Base-by-base conservation (phyloP, 2,888 invertebrate genomes). In the Tillus elongatus region DNA sequence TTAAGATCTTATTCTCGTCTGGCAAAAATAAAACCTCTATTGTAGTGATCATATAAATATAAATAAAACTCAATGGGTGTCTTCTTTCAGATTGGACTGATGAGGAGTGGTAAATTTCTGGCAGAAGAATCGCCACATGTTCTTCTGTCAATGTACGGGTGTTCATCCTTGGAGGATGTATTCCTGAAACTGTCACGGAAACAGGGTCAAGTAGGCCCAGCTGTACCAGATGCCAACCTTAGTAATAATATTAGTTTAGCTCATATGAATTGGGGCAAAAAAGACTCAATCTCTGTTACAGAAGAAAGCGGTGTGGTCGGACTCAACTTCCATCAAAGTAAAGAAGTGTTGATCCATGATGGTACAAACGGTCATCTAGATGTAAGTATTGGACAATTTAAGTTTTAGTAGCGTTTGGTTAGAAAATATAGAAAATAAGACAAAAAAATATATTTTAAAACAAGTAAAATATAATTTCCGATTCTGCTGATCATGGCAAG, bases 41-140 rank as follows among this genome's bases (percentile, higher is more conserved):
- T n/a, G n/a, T n/a, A n/a, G n/a, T n/a, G n/a, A n/a, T n/a, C n/a
- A n/a, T n/a, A n/a, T n/a, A n/a, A n/a, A 24, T 8, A 24, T 24
- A 24, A 24, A 24, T 24, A n/a, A n/a, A 8, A n/a, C 24, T 24
- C n/a, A n/a, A n/a, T 37, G 11, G n/a, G n/a, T n/a, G n/a, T n/a
- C n/a, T 24, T 15, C 6, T 51, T 56, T 40, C 64, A 91, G 91
- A 93, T 95, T 61, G 95, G 93, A 41, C 69, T 95, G 50, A 95
- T 95, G 93, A 73, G 95, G 45, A 88, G 85, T 58, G 95, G 95
- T 0, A 75, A 84, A 36, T 71, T 95, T 33, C 67, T 95, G 52
- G 93, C 93, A 1, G 93, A 95, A 68, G 86, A 91, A 63, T 84
- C 83, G 9, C 93, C 93, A 0, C 81, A 83, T 47, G 79, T 80